Conservation (phyloP, 1,140 invertebrate genomes). For the Andricus grossulariae region DNA sequence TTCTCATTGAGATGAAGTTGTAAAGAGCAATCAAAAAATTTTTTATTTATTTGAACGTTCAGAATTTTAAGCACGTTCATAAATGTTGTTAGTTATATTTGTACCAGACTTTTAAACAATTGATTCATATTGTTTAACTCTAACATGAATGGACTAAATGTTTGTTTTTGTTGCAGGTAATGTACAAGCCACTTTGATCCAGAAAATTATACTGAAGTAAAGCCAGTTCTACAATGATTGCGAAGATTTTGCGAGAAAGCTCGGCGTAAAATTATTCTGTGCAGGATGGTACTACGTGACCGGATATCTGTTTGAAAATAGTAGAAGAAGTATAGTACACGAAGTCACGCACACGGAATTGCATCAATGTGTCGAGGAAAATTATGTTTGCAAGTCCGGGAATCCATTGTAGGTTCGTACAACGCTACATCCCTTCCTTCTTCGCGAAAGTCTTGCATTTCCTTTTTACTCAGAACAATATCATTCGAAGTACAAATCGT, state of each 20-base stretch:
- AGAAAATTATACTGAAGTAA: neutral
- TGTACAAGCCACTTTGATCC: neutral
- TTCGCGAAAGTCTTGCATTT: conserved; percentile 43
- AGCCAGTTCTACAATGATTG: neutral
- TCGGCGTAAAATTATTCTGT: conserved; percentile 13
- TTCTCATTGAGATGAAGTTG: no score
- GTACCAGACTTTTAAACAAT: no score
- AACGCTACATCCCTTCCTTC: conserved; percentile 40
- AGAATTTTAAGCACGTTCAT: no score
- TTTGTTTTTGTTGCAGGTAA: conserved; percentile 10
- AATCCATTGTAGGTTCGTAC: conserved; percentile 51
- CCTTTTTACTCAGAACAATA: conserved; percentile 53
- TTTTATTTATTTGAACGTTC: no score
- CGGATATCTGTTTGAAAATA: conserved; percentile 31
- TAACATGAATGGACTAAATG: neutral
- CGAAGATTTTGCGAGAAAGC: conserved; percentile 5
- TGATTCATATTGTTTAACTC: no score
- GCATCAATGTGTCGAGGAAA: conserved; percentile 32
- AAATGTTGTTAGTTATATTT: no score
- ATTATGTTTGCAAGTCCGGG: conserved; percentile 46
- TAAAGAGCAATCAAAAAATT: no score
- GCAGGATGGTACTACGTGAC: conserved; percentile 18
- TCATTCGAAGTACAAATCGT: conserved; percentile 48
- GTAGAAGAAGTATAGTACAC: conserved; percentile 11
- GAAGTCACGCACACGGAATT: conserved; percentile 22